Evolutionary conservation across 2,888 invertebrate genomes (phyloP).

Genomic region (Bruchidius siliquastri): DNA sequence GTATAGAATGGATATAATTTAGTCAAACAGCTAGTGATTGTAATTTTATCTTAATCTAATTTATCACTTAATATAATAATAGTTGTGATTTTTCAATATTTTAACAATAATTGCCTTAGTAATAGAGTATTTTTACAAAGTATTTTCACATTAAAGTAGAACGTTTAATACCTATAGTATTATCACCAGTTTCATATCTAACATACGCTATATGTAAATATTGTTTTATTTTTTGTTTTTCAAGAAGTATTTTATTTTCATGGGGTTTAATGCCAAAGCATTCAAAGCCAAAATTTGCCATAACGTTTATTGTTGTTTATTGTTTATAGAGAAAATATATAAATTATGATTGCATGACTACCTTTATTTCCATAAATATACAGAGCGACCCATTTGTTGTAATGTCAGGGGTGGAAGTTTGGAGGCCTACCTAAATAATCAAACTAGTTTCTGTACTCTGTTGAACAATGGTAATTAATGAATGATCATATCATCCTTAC

Average conservation of each 20-base stretch:
- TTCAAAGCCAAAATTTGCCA: constrained; percentile 50
- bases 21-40: constrained; percentile 44
- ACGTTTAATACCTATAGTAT: constrained; percentile 30
- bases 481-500: too few relatives aligned
- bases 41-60: constrained; percentile 22
- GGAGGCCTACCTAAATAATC: too few relatives aligned
- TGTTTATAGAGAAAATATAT: constrained; percentile 39
- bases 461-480: too few relatives aligned
- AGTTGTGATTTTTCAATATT: constrained; percentile 27
- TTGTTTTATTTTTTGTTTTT: constrained; percentile 27
- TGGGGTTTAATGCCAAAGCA: constrained; percentile 49
- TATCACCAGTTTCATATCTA: constrained; percentile 31
- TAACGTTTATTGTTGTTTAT: constrained; percentile 44
- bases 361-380: not conserved
- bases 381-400: too few relatives aligned
- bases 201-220: constrained; percentile 29
- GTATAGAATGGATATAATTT: constrained; percentile 34
- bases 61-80: constrained; percentile 25
- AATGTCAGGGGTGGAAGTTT: too few relatives aligned
- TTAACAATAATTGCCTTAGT: constrained; percentile 40
- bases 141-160: constrained; percentile 43
- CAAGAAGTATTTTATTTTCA: constrained; percentile 32
- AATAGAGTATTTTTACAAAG: constrained; percentile 47
- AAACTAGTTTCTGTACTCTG: too few relatives aligned
- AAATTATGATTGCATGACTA: constrained; percentile 18